Evolutionary conservation across 2,797 vertebrate genomes (phyloP).

Genomic region (Petrocephalus schoutedeni): DNA sequence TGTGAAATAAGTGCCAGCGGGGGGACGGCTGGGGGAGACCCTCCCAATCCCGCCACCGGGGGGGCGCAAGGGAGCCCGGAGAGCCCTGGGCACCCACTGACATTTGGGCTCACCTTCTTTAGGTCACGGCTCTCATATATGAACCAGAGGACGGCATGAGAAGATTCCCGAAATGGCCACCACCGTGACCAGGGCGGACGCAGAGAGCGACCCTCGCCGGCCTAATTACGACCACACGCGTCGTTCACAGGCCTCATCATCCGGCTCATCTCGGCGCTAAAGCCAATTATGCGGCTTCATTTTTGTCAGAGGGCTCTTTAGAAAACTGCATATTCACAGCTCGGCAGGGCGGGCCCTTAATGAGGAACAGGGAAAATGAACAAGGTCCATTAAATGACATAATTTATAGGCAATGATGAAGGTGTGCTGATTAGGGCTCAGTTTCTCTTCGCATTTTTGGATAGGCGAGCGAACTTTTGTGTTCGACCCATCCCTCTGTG

Average conservation of each 20-base stretch:
- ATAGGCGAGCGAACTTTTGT: neutral
- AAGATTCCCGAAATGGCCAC: conserved; percentile 31
- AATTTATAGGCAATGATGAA: conserved; percentile 56
- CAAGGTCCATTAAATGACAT: conserved; percentile 31
- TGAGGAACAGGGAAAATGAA: conserved; percentile 54
- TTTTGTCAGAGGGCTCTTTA: conserved; percentile 62
- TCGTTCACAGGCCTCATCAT: conserved; percentile 42
- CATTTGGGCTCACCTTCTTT: conserved; percentile 65
- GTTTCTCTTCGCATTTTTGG: neutral
- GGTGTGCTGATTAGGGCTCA: conserved; percentile 17
- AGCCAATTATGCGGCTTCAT: conserved; percentile 54
- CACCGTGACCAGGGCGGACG: neutral
- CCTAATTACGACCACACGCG: conserved; percentile 51
- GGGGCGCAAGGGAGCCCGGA: conserved; percentile 59
- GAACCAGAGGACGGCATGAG: conserved; percentile 59
- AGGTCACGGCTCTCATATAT: conserved; percentile 47
- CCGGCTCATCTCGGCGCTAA: conserved; percentile 51
- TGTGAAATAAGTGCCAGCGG: conserved; percentile 31
- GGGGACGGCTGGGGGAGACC: conserved; percentile 33
- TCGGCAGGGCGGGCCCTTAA: conserved; percentile 58
- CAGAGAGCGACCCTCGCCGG: conserved; percentile 20
- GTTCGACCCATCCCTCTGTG: neutral
- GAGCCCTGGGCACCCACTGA: conserved; percentile 70
- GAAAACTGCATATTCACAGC: conserved; percentile 67
- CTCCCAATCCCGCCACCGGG: conserved; percentile 44